Base-by-base conservation (phyloP, 2,113 vertebrate genomes). In the Lucifuga dentata region DNA sequence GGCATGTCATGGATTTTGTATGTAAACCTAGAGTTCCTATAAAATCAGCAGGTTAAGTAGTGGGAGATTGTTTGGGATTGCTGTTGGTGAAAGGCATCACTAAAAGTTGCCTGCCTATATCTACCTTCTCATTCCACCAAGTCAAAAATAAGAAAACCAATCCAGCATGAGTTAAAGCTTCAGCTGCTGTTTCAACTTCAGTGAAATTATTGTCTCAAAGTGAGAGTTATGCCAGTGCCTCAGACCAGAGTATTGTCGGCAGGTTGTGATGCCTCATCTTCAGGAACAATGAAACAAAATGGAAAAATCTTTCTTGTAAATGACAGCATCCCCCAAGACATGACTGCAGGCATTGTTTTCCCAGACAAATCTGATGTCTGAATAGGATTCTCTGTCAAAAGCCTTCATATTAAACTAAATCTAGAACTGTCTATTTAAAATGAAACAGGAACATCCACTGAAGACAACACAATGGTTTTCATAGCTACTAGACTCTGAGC, bases 301-400 rank as follows among this genome's bases (percentile, higher is more conserved):
- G 26, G 26, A 29, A 7, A 29, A 29, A 40, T 40, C 38, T 2
- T n/a, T 65, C 8, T 33, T 40, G 59, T 24, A 16, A 36, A 55
- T 51, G 68, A 73, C 79, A 73, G 35, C 51, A 3, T 75, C 39
- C 43, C 36, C 15, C 8, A 7, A 17, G 38, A 45, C 32, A 1
- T 6, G 32, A 53, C 45, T 0, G 32, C 19, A 33, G n/a, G 17
- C 35, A 44, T 16, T 23, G 29, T 52, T 65, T 59, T 68, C 43
- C 49, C 13, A 32, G 44, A 71, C 24, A 46, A 62, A 67, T 75
- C 60, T 40, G 60, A 62, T n/a, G 3, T 56, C 29, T 26, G 43
- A 7, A 77, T 29, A 1, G 36, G 59, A 48, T 4, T 24, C 5
- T 45, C 68, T 32, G 46, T 63, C 40, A 32, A 20, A 40, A 39